Conservation (phyloP, 2,888 invertebrate genomes). For the Ypsolopha scabrella region DNA sequence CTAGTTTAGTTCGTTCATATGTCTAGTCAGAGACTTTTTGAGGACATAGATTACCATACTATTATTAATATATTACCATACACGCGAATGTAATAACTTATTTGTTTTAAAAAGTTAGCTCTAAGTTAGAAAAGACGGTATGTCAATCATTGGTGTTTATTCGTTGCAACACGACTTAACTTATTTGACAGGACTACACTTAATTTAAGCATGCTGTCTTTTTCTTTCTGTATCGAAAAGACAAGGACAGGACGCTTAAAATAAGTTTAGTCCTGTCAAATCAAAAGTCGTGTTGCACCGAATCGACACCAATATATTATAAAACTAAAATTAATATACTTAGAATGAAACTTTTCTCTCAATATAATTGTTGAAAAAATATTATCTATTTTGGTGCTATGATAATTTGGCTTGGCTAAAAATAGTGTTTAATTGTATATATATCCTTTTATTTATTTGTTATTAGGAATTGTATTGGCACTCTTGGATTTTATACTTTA, state of each 20-base stretch:
- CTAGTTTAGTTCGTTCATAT: conserved; percentile 56
- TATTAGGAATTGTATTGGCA: conserved; percentile 19
- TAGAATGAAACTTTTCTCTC: conserved; percentile 61
- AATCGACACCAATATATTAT: conserved; percentile 22
- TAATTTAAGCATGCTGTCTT: too few species aligned
- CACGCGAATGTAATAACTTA: conserved; percentile 51
- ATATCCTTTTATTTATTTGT: conserved; percentile 52
- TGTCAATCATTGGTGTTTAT: too few species aligned
- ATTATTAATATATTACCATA: conserved; percentile 43
- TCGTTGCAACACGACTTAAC: too few species aligned
- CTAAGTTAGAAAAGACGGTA: conserved; percentile 44
- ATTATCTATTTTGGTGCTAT: conserved; percentile 62
- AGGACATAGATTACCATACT: conserved; percentile 60
- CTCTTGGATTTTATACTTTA: neutral
- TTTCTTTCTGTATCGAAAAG: too few species aligned
- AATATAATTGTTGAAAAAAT: conserved; percentile 35
- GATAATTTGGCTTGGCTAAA: conserved; percentile 62
- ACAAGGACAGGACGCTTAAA: too few species aligned
- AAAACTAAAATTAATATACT: conserved; percentile 3
- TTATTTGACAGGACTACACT: too few species aligned
- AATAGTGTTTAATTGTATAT: conserved; percentile 53
- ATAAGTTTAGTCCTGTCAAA: too few species aligned
- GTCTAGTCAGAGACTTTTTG: conserved; percentile 67
- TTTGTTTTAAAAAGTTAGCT: conserved; percentile 47
- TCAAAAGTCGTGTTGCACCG: too few species aligned